A percentile compares a stretch with the other conserved stretches of the same genome.
Evolutionary conservation across 2,888 invertebrate genomes (phyloP).

Genomic region (Diabrotica balteata): DNA sequence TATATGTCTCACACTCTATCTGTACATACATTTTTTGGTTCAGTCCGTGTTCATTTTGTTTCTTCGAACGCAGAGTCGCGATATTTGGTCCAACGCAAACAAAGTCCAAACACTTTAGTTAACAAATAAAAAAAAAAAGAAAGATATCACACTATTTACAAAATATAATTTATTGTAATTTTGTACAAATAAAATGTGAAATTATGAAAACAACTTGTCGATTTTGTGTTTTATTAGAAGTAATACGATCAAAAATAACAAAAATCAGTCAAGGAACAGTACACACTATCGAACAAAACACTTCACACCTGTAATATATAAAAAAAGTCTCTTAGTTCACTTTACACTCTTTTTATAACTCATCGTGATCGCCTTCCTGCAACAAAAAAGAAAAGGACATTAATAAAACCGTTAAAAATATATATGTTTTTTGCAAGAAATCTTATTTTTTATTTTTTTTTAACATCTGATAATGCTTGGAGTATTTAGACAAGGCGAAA

Average conservation of each 20-base stretch:
- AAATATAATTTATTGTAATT: slow-evolving; percentile 47
- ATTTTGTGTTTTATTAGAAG: slow-evolving; percentile 54
- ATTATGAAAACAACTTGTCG: slow-evolving; percentile 43
- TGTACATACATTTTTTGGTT: no score
- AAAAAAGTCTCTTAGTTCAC: slow-evolving; percentile 53
- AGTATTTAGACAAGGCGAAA: no score
- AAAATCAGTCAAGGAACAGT: slow-evolving; percentile 59
- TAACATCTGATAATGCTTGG: no score
- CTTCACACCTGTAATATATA: slow-evolving; percentile 57
- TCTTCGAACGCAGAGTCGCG: no score
- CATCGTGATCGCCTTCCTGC: slow-evolving; percentile 64
- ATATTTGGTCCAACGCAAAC: no score
- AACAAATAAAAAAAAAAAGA: no score
- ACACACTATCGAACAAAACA: slow-evolving; percentile 58
- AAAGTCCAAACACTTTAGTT: no score
- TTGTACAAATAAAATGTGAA: slow-evolving; percentile 47
- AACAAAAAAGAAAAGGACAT: slow-evolving; percentile 42
- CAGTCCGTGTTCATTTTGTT: no score
- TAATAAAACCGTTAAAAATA: slow-evolving; percentile 13
- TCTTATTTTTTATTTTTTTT: no score
- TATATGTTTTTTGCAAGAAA: no score
- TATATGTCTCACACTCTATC: no score
- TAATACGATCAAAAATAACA: slow-evolving; percentile 53
- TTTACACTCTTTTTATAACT: slow-evolving; percentile 61
- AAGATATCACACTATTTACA: slow-evolving; percentile 24